Evolutionary conservation across 1,140 invertebrate genomes (phyloP).

Genomic region (Leptopilina boulardi): DNA sequence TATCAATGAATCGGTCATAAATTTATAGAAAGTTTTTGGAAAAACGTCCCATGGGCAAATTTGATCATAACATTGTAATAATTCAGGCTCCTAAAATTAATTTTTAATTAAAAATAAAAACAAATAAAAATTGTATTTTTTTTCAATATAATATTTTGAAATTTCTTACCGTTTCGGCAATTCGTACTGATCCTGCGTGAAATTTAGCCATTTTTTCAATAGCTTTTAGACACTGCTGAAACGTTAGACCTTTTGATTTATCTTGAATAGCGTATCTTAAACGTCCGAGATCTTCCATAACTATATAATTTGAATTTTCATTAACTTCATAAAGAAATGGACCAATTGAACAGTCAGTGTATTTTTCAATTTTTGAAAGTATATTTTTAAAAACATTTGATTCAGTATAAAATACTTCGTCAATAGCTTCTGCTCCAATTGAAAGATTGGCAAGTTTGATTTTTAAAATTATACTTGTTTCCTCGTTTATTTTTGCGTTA

Average conservation of each 20-base stretch:
- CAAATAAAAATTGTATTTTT: neutral
- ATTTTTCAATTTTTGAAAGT: neutral
- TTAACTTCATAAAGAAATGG: neutral
- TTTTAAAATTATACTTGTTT: neutral
- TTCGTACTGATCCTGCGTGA: constrained; percentile 75
- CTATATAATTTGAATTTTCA: constrained; percentile 11
- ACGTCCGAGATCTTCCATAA: neutral
- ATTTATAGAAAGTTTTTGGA: constrained; percentile 1
- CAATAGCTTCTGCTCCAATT: neutral
- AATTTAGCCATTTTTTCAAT: constrained; percentile 75
- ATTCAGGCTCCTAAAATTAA: neutral
- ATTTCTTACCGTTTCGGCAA: constrained; percentile 68
- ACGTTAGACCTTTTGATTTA: constrained; percentile 71
- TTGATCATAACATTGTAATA: neutral
- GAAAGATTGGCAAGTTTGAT: neutral
- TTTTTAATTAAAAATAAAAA: no score
- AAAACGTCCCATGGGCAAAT: neutral
- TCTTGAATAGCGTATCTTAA: constrained; percentile 42
- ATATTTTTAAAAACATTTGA: neutral
- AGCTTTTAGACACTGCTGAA: constrained; percentile 68
- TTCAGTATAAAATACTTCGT: neutral
- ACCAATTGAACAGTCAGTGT: neutral
- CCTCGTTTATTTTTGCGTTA: constrained; percentile 37
- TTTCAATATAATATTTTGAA: neutral
- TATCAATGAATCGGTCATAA: constrained; percentile 55